phyloP scores from a whole-genome alignment of 2,888 invertebrate species.

The Smittia aterrima region DNA sequence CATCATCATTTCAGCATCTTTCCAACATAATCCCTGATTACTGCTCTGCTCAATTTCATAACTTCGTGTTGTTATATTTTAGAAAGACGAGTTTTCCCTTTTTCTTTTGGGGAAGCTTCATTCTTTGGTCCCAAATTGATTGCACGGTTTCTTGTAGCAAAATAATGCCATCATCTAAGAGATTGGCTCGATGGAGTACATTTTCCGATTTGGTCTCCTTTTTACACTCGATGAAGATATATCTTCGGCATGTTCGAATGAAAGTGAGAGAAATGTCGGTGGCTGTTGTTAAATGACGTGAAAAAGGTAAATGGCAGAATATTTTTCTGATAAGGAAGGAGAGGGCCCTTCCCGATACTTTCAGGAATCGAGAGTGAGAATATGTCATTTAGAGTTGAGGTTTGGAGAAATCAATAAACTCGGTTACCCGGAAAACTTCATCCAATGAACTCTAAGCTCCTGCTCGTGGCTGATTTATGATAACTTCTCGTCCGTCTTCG shows the following conservation, averaged over 20 bases:
- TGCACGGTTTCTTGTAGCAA: not conserved
- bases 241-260: not conserved
- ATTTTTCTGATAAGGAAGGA: not conserved
- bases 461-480: not conserved
- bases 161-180: not conserved
- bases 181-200: not conserved
- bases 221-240: too few species aligned
- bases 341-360: not conserved
- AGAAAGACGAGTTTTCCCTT: too few species aligned
- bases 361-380: not conserved
- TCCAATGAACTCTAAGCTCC: not conserved
- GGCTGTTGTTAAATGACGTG: not conserved
- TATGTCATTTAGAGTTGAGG: not conserved
- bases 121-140: too few species aligned
- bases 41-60: too few species aligned
- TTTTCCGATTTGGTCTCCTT: not conserved
- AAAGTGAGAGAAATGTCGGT: not conserved
- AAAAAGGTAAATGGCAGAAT: not conserved
- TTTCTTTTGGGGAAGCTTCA: too few species aligned
- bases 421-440: too few species aligned
- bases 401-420: not conserved
- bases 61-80: too few species aligned
- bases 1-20: too few species aligned
- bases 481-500: too few species aligned
- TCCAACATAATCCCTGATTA: too few species aligned